Evolutionary conservation across 2,888 invertebrate species (phyloP).

Genomic region (Drosophila colorata): DNA sequence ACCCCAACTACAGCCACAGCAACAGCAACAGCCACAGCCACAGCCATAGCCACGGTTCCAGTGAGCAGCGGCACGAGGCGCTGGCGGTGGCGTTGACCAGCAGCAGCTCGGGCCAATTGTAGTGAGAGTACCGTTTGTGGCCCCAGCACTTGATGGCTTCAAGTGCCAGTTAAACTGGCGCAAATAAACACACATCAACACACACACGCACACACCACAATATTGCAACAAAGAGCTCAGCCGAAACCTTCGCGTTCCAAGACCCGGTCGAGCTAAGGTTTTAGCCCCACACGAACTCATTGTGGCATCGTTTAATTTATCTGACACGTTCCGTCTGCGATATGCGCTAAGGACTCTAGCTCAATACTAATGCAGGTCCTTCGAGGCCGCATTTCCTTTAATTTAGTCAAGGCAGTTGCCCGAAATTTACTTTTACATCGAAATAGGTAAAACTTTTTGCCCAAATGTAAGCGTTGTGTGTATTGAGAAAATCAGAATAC

Average conservation of each 20-base stretch:
- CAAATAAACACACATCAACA: slow-evolving; percentile 24
- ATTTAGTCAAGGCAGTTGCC: too few species aligned
- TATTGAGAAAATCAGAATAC: too few species aligned
- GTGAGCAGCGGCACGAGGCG: slow-evolving; percentile 18
- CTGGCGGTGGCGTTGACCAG: slow-evolving; percentile 12
- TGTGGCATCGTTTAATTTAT: slow-evolving; percentile 7
- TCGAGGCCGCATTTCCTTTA: too few species aligned
- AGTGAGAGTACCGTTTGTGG: slow-evolving; percentile 55
- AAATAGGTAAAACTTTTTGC: too few species aligned
- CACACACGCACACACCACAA: slow-evolving; percentile 17
- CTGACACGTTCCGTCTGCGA: neutral
- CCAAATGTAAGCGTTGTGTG: too few species aligned
- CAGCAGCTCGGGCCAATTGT: slow-evolving; percentile 31
- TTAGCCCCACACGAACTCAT: neutral
- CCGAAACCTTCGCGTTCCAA: slow-evolving; percentile 8
- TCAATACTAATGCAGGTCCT: too few species aligned
- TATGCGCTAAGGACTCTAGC: neutral
- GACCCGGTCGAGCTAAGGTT: neutral
- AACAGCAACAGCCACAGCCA: too few species aligned
- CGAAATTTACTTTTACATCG: too few species aligned
- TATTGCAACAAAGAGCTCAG: slow-evolving; percentile 11
- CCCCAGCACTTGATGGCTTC: slow-evolving; percentile 46
- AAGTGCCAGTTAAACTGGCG: slow-evolving; percentile 51
- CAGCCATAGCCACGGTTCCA: slow-evolving; percentile 1
- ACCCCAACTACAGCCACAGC: neutral